Base-by-base conservation (phyloP, 2,113 vertebrate species). In the Cariama cristata region DNA sequence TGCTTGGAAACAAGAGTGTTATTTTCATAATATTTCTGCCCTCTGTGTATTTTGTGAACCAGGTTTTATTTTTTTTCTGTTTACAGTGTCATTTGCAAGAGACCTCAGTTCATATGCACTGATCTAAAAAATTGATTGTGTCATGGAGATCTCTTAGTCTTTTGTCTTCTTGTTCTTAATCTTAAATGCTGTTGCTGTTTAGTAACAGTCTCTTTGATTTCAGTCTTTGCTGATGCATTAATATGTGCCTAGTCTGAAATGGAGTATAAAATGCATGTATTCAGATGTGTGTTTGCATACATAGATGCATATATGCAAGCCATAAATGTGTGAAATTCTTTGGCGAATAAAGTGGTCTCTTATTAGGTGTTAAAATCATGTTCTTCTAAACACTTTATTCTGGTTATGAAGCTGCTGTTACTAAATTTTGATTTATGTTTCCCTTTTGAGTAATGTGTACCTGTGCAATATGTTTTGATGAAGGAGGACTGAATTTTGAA, bases 291-390 rank as follows among this genome's bases (percentile, higher is more conserved):
- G 27, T 44, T 55, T 81, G 26, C 6, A 3, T 71, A 11, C 17
- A 8, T 59, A 1, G 15, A 3, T 52, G 13, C 44, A 30, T 15
- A 12, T 13, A 2, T 35, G 4, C 8, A 5, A 38, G 66, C 14
- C 12, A 40, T 44, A 30, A 79, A 62, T 26, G 26, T 58, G 53
- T 12, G 77, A 18, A 90, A 38, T 66, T 82, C 9, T 42, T 77
- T 47, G 30, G 26, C 7, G 3, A 52, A 28, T 68, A 9, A 52
- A 80, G 28, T 19, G 9, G 6, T 79, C 44, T 50, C 4, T 30
- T 69, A 9, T 13, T 77, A 49, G 6, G 26, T 55, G 5, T 35
- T 81, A 68, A 75, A 90, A 26, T 24, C 8, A 1, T 28, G 20
- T 33, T 72, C 28, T 66, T 42, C 16, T 67, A 17, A 53, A 53